phyloP scores from a whole-genome alignment of 2,797 vertebrate genomes.

The Anguilla obscura region DNA sequence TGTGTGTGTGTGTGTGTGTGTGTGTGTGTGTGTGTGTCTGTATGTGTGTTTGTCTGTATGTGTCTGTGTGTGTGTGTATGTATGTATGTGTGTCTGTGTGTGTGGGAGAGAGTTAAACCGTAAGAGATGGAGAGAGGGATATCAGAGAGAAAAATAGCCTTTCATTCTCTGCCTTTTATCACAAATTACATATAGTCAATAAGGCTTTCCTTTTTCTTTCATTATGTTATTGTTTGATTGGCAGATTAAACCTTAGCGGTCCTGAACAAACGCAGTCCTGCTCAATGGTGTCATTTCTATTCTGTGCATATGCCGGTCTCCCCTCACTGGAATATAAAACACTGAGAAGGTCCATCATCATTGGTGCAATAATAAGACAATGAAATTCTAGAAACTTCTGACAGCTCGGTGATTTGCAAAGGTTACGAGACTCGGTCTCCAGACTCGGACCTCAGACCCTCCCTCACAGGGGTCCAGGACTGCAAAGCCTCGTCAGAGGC shows the following conservation, averaged over 20 bases:
- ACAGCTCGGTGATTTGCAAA: neutral
- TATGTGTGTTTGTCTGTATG: no score
- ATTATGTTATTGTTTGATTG: neutral
- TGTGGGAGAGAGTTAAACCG: neutral
- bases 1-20: no score
- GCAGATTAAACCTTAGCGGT: constrained; percentile 13
- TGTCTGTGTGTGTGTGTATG: no score
- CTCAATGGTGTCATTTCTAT: constrained; percentile 11
- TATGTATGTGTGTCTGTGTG: neutral
- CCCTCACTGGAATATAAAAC: neutral
- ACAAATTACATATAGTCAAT: neutral
- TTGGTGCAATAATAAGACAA: neutral
- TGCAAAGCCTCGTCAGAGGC: neutral
- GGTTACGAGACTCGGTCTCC: neutral
- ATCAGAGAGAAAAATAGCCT: neutral
- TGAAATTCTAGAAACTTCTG: neutral
- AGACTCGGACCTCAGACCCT: neutral
- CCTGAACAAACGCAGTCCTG: neutral
- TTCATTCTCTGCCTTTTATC: neutral
- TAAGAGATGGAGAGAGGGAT: neutral
- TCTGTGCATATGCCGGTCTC: neutral
- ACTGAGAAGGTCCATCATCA: neutral
- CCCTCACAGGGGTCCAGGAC: neutral
- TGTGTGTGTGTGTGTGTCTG: no score
- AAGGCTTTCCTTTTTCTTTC: neutral